Evolutionary conservation across 2,797 vertebrate species (phyloP).

Genomic region (Pelobates cultripes): DNA sequence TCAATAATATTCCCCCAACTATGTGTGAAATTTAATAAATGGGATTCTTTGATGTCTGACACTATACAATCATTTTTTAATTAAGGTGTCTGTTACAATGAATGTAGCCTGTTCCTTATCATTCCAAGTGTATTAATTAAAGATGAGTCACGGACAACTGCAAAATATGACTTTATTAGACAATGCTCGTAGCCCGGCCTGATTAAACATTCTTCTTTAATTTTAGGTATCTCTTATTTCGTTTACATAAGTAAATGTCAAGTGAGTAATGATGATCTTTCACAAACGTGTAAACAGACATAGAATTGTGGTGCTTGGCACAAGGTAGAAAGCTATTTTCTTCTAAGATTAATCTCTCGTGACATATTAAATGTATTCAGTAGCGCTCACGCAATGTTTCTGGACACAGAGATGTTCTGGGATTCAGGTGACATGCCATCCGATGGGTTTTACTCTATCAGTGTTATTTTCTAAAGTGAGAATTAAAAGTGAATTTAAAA

Average conservation of each 20-base stretch:
- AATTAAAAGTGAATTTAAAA: too few species aligned
- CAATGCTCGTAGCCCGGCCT: neutral
- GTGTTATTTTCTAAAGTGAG: too few species aligned
- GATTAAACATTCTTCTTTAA: slow-evolving; percentile 7
- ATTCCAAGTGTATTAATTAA: neutral
- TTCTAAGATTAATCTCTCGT: neutral
- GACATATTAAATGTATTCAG: neutral
- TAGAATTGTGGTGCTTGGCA: neutral
- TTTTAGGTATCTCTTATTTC: neutral
- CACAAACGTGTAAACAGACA: neutral
- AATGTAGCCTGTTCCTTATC: neutral
- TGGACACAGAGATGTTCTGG: too few species aligned
- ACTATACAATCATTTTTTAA: neutral
- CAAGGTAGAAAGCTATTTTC: neutral
- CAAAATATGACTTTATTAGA: neutral
- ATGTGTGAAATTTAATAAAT: neutral
- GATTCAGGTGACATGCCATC: too few species aligned
- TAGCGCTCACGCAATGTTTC: too few species aligned
- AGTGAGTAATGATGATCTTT: neutral
- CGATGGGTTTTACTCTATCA: too few species aligned
- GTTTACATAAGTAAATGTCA: slow-evolving; percentile 21
- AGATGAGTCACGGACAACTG: neutral
- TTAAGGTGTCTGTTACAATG: slow-evolving; percentile 10
- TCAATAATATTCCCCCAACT: neutral
- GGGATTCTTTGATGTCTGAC: neutral